Base-by-base conservation (phyloP, 64 coral and sea anemone genomes). In the Anthopleura sola region DNA sequence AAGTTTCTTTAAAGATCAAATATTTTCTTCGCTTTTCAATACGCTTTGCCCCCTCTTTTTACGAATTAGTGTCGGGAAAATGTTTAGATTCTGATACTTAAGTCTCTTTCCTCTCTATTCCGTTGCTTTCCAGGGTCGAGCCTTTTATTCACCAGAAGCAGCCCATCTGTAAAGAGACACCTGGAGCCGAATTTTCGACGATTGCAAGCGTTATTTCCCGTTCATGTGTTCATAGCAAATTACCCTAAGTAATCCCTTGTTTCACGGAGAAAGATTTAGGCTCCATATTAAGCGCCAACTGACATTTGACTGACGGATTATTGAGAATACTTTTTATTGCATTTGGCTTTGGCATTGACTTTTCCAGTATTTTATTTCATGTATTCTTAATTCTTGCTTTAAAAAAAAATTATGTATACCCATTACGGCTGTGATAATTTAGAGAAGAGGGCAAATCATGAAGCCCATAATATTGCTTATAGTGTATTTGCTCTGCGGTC, bases 1-100 rank as follows among this genome's bases (percentile, higher is more conserved):
- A 71, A 29, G 26, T 71, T 71, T 34, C 66, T 15, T 34, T 15
- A 71, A 71, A 71, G 66, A 71, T 71, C 29, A 71, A 71, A 71
- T 71, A 71, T 71, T 71, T n/a, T 32, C 66, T 34, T 71, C 66
- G 34, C 66, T 71, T 71, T 71, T 71, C 66, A 71, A 71, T 32
- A 12, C 13, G 1, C 10, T 71, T 16, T 71, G n/a, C 31, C 11
- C 28, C 8, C 29, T 34, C 66, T 71, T 71, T 17, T 71, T 16
- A 12, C 26, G 26, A 32, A 71, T 71, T 33, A 11, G 13, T 23
- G 66, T 71, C 31, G 66, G 26, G 16, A 34, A 71, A 71, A n/a
- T 8, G 29, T 71, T 71, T 15, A 16, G 28, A 12, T 71, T n/a
- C 12, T 71, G 66, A 71, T 71, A 34, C 26, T 34, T 11, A 29